A percentile compares a stretch with the other conserved stretches of the same genome.
These are phyloP conservation scores for Pampus argenteus DNA, from an alignment of 2,797 vertebrate species.

Conservation along the genomic window DNA sequence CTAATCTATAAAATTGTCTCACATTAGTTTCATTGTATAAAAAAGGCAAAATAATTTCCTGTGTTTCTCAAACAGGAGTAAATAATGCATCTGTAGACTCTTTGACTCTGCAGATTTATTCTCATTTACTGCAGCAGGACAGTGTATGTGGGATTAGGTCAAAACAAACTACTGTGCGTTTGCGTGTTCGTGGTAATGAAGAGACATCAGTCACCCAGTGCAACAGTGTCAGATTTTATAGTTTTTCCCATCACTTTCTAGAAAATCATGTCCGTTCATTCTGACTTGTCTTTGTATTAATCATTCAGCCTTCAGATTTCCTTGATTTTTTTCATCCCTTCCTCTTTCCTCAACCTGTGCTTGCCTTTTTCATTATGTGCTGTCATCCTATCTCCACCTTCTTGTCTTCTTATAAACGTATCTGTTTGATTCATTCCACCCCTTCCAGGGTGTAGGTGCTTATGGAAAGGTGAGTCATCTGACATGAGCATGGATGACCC, in stretches of 20 bases:
- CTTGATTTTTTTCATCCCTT: neutral
- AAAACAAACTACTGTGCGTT: too few species aligned
- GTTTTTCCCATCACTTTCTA: neutral
- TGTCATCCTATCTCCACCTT: conserved; percentile 7
- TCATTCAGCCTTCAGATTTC: conserved; percentile 16
- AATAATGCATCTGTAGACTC: too few species aligned
- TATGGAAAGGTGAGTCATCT: conserved; percentile 82
- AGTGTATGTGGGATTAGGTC: too few species aligned
- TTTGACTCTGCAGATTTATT: too few species aligned
- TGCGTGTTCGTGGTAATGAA: too few species aligned
- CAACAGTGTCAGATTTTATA: neutral
- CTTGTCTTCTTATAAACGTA: conserved; percentile 55
- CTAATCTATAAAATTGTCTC: too few species aligned
- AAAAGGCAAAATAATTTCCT: too few species aligned
- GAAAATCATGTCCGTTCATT: neutral
- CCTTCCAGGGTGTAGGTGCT: conserved; percentile 81
- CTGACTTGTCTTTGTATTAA: neutral
- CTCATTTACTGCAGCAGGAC: too few species aligned
- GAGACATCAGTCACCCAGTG: neutral
- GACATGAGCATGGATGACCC: conserved; percentile 65
- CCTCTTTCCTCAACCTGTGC: neutral
- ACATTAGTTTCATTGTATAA: too few species aligned
- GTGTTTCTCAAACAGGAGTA: too few species aligned
- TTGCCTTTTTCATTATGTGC: neutral
- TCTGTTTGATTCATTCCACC: conserved; percentile 68